A percentile compares a stretch with the other conserved stretches of the same genome.
Evolutionary conservation across 2,888 invertebrate genomes (phyloP).

Genomic region (Scrobipalpa costella): DNA sequence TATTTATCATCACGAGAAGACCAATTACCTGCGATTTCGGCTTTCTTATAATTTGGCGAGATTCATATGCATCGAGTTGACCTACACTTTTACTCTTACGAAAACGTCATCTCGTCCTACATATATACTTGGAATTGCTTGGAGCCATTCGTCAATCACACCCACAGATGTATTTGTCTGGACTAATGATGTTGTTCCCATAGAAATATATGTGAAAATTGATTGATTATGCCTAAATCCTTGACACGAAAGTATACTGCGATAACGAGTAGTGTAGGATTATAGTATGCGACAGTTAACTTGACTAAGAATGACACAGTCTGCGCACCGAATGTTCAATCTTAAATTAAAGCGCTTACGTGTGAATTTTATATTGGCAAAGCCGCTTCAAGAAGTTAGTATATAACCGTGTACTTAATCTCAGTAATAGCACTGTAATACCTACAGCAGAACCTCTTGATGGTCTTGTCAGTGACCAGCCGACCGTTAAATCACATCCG

Average conservation of each 20-base stretch:
- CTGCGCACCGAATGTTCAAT: too few species aligned
- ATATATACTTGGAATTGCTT: constrained; percentile 19
- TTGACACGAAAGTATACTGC: constrained; percentile 23
- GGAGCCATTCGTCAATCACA: constrained; percentile 25
- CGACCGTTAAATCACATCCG: constrained; percentile 42
- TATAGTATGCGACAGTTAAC: too few species aligned
- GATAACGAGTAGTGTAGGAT: not conserved
- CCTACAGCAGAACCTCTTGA: constrained; percentile 11
- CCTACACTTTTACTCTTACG: constrained; percentile 35
- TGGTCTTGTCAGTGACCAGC: constrained; percentile 30
- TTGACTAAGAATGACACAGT: too few species aligned
- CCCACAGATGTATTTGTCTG: constrained; percentile 23
- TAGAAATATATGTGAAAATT: constrained; percentile 5
- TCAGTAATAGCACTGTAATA: not conserved
- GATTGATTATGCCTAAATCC: constrained; percentile 19
- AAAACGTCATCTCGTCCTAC: constrained; percentile 32
- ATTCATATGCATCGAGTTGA: constrained; percentile 23
- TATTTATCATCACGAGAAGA: constrained; percentile 17
- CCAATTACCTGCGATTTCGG: constrained; percentile 14
- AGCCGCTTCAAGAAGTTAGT: too few species aligned
- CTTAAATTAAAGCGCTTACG: too few species aligned
- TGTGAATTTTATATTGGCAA: too few species aligned
- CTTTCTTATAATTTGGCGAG: constrained; percentile 17
- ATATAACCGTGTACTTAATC: not conserved
- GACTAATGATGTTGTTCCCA: constrained; percentile 17